Conservation (phyloP, 2,797 vertebrate species). For the Manis crassicaudata region DNA sequence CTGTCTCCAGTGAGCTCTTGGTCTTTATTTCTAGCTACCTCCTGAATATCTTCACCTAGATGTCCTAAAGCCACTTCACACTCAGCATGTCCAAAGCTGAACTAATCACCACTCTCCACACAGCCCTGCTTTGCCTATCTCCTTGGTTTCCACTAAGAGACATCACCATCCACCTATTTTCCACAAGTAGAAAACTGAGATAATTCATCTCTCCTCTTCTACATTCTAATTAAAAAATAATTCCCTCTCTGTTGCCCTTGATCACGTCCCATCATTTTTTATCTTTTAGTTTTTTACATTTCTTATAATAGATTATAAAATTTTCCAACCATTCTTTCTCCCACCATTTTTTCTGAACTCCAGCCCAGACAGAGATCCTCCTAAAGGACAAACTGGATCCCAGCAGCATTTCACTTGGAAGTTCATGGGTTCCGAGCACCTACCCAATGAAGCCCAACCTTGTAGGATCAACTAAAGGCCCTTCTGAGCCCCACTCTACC, state of each 20-base stretch:
- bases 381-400: background rate
- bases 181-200: background rate
- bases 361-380: background rate
- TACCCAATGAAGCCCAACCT: background rate
- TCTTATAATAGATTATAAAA: background rate
- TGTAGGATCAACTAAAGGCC: background rate
- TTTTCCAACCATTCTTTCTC: background rate
- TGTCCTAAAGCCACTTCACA: slow-evolving; percentile 24
- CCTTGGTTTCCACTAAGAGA: background rate
- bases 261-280: background rate
- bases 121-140: background rate
- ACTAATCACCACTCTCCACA: background rate
- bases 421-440: background rate
- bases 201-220: background rate
- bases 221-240: slow-evolving; percentile 13
- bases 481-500: background rate
- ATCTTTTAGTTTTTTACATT: background rate
- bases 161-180: background rate
- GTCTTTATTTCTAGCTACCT: slow-evolving; percentile 33
- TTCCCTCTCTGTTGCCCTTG: background rate
- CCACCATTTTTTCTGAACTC: slow-evolving; percentile 21
- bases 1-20: background rate
- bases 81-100: background rate
- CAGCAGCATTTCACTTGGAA: background rate
- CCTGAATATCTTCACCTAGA: background rate